phyloP scores from a whole-genome alignment of 1,140 invertebrate species.

The Zophobas morio region DNA sequence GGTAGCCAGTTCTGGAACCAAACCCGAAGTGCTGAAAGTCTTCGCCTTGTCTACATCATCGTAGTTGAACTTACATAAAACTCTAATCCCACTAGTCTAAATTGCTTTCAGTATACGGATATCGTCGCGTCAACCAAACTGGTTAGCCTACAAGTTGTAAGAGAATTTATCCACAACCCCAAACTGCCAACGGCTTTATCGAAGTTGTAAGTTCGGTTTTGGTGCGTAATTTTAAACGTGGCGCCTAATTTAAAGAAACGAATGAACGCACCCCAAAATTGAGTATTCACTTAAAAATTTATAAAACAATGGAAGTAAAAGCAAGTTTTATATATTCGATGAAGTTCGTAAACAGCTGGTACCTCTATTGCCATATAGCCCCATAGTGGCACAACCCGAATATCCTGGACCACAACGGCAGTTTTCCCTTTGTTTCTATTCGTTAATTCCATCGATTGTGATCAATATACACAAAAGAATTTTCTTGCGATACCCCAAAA shows the following conservation, averaged over 20 bases:
- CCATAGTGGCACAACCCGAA: not conserved
- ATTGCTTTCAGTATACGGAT: not conserved
- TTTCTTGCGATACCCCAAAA: not conserved
- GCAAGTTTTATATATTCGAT: not conserved
- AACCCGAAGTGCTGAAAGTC: not conserved
- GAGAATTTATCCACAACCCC: not conserved
- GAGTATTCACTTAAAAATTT: not conserved
- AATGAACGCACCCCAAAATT: too few relatives aligned
- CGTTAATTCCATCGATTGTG: constrained; percentile 13
- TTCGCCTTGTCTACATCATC: constrained; percentile 11
- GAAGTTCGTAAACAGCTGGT: not conserved
- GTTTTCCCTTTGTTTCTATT: constrained; percentile 16
- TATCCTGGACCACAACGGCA: not conserved
- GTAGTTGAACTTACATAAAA: constrained; percentile 18
- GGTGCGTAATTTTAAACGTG: too few relatives aligned
- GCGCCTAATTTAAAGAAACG: too few relatives aligned
- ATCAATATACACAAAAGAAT: constrained; percentile 17
- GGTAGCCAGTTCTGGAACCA: constrained; percentile 8
- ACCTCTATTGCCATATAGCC: not conserved
- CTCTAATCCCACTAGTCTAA: constrained; percentile 2
- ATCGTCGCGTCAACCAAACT: not conserved
- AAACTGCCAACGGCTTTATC: not conserved
- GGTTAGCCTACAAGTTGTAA: not conserved
- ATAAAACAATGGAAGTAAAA: not conserved
- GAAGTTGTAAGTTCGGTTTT: too few relatives aligned